Base-by-base conservation (phyloP, 2,888 invertebrate genomes). In the Eilema griseolum region DNA sequence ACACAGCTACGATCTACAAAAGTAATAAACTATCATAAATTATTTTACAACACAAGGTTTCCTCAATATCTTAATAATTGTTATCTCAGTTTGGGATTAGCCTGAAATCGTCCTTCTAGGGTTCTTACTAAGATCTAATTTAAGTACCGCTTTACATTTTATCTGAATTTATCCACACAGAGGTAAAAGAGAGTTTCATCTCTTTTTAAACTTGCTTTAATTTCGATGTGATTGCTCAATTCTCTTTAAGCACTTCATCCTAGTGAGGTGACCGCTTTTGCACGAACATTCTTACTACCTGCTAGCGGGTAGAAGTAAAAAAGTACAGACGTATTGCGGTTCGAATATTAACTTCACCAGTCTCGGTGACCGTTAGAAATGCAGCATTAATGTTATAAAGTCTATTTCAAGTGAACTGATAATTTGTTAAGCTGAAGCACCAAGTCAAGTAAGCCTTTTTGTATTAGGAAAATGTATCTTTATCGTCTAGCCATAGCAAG, bases 41-140 rank as follows among this genome's bases (percentile, higher is more conserved):
- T 63, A 57, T 68, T 69, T 69, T 46, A 46, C 68, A 62, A 41
- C 72, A 61, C 72, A 71, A 69, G 66, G 33, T 76, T 69, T 41
- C 41, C 65, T 65, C 63, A 68, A 76, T 74, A 81, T 79, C 70
- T 79, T 75, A 81, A 80, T 75, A 81, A 80, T 81, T 73, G 69
- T 72, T 59, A 79, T 74, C 77, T 76, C 41, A 59, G 70, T 81
- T 75, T 67, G 70, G 60, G 37, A 72, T 64, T 79, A 72, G 24
- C 62, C 72, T 73, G 71, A 78, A 77, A 72, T 72, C 67, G 52
- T 67, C 57, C 61, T 64, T 60, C 61, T 52, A 60, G 57, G 56
- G 71, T 82, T 79, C 72, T 76, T 71, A 61, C 73, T 65, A 72
- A 78, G 71, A 81, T 75, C 78, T 74, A 81, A 82, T 82, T 77